Evolutionary conservation across 2,113 vertebrate genomes (phyloP).

Genomic region (Archocentrus centrarchus): DNA sequence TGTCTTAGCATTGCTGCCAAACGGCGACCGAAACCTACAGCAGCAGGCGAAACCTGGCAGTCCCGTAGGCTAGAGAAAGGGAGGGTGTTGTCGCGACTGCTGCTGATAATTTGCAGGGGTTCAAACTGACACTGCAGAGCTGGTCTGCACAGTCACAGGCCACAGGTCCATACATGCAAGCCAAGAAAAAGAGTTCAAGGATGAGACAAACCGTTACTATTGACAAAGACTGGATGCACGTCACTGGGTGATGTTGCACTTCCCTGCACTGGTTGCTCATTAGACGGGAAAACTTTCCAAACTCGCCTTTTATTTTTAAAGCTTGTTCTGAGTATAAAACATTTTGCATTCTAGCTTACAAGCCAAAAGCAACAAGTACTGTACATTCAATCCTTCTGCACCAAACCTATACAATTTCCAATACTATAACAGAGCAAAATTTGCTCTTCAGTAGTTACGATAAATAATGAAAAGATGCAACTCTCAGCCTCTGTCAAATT

Average conservation of each 20-base stretch:
- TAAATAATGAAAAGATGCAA: no score
- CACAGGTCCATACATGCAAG: slow-evolving; percentile 68
- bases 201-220: slow-evolving; percentile 62
- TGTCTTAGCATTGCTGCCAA: slow-evolving; percentile 70
- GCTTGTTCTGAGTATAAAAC: background rate
- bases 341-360: background rate
- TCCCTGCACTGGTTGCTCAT: background rate
- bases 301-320: background rate
- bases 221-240: slow-evolving; percentile 40
- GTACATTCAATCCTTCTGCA: background rate
- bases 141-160: slow-evolving; percentile 76
- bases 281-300: background rate
- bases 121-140: slow-evolving; percentile 76
- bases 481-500: no score
- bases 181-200: slow-evolving; percentile 19
- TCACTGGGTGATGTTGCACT: slow-evolving; percentile 12
- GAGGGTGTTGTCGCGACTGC: slow-evolving; percentile 72
- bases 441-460: no score
- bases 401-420: background rate
- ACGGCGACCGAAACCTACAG: slow-evolving; percentile 77
- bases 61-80: slow-evolving; percentile 66
- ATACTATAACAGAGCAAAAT: background rate
- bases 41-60: slow-evolving; percentile 79
- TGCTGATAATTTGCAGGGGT: slow-evolving; percentile 61
- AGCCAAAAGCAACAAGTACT: background rate